Conservation (phyloP, 1,140 invertebrate genomes). For the Drosophila subpulchrella region DNA sequence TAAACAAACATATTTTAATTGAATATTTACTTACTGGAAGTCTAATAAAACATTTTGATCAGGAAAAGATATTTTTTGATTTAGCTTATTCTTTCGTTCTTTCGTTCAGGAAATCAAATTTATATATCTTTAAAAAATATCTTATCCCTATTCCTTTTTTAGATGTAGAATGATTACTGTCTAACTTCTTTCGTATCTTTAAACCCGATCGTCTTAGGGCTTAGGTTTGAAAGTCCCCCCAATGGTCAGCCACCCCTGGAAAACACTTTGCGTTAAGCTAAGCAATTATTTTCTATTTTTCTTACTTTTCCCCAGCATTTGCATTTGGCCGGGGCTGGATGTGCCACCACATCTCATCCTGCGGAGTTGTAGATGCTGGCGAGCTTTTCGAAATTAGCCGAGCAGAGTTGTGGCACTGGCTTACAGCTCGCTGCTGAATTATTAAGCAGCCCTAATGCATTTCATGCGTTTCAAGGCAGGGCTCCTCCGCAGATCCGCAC, state of each 20-base stretch:
- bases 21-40: neutral
- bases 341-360: constrained; percentile 23
- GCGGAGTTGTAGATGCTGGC: constrained; percentile 20
- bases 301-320: constrained; percentile 22
- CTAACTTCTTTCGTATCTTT: neutral
- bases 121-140: neutral
- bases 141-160: neutral
- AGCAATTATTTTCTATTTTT: constrained; percentile 46
- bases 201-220: constrained; percentile 3
- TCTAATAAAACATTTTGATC: too few species aligned
- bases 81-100: too few species aligned
- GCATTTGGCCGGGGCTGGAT: constrained; percentile 29
- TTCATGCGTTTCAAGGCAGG: constrained; percentile 62
- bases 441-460: constrained; percentile 73
- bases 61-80: neutral
- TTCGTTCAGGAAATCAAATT: too few species aligned
- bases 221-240: constrained; percentile 5
- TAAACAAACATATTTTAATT: neutral
- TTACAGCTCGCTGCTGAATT: constrained; percentile 56
- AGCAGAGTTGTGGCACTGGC: constrained; percentile 30
- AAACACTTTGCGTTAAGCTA: constrained; percentile 59
- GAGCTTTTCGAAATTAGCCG: constrained; percentile 52
- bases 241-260: neutral
- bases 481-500: constrained; percentile 29
- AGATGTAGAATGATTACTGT: neutral